phyloP scores from a whole-genome alignment of 2,888 invertebrate genomes.

The Resseliella maxima region DNA sequence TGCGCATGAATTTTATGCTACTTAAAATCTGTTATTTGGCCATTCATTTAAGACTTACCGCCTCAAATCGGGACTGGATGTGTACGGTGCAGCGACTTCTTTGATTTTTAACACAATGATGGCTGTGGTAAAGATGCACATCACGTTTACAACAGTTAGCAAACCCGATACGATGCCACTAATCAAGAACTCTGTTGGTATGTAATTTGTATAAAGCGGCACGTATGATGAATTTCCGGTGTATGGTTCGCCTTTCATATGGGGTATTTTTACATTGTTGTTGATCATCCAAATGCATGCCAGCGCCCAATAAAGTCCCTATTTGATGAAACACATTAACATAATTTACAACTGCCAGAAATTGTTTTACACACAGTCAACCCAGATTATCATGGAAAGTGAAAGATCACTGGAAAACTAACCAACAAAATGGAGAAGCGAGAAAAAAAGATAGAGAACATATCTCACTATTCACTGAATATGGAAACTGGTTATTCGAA shows the following conservation, averaged over 20 bases:
- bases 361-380: neutral
- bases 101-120: slow-evolving; percentile 85
- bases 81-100: slow-evolving; percentile 84
- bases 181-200: slow-evolving; percentile 80
- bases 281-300: slow-evolving; percentile 79
- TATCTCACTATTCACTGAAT: neutral
- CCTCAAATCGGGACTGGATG: slow-evolving; percentile 78
- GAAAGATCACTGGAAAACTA: too few species aligned
- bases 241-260: slow-evolving; percentile 76
- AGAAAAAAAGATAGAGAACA: neutral
- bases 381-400: neutral
- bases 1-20: neutral
- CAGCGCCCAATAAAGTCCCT: slow-evolving; percentile 81
- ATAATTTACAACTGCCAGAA: neutral
- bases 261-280: slow-evolving; percentile 76
- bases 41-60: slow-evolving; percentile 66
- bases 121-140: slow-evolving; percentile 85
- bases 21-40: neutral
- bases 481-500: neutral
- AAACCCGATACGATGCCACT: slow-evolving; percentile 84
- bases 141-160: slow-evolving; percentile 83
- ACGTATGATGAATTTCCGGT: slow-evolving; percentile 74
- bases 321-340: slow-evolving; percentile 57
- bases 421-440: neutral
- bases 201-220: slow-evolving; percentile 78